Percentiles rank a stretch among this genome's conserved stretches.
Evolutionary conservation across 2,797 vertebrate species (phyloP).

Genomic region (Choloepus didactylus): DNA sequence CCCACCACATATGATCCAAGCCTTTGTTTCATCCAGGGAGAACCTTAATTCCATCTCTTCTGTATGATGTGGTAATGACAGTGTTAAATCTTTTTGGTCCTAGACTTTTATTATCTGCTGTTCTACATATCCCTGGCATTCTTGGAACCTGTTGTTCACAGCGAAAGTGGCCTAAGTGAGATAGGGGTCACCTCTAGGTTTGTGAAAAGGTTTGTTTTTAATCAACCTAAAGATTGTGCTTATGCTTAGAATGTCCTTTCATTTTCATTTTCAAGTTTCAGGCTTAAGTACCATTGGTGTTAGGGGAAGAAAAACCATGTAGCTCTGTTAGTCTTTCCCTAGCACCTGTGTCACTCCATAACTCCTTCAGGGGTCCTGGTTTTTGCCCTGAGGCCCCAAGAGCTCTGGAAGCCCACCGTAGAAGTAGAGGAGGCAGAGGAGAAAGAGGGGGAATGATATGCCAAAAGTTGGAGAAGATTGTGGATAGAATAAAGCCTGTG

Average conservation of each 20-base stretch:
- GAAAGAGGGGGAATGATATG: not conserved
- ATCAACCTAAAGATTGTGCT: slow-evolving; percentile 13
- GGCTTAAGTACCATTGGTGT: not conserved
- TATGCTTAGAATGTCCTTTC: slow-evolving; percentile 38
- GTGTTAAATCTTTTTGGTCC: slow-evolving; percentile 14
- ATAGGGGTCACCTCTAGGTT: not conserved
- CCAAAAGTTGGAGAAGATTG: not conserved
- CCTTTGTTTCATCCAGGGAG: not conserved
- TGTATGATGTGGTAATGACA: not conserved
- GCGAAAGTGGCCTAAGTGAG: not conserved
- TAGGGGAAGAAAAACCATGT: not conserved
- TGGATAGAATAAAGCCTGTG: not conserved
- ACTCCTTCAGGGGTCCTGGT: not conserved
- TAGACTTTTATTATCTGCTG: not conserved
- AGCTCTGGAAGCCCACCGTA: slow-evolving; percentile 8
- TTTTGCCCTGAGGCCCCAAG: not conserved
- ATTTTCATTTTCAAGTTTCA: slow-evolving; percentile 65
- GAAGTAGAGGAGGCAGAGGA: not conserved
- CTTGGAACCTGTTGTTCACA: not conserved
- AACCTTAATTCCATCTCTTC: slow-evolving; percentile 23
- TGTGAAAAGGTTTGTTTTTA: slow-evolving; percentile 46
- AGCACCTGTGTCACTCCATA: not conserved
- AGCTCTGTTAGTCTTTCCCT: not conserved
- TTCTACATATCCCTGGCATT: not conserved
- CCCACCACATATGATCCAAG: not conserved